phyloP scores from a whole-genome alignment of 2,888 invertebrate species.

The Drosophila multiciliata region DNA sequence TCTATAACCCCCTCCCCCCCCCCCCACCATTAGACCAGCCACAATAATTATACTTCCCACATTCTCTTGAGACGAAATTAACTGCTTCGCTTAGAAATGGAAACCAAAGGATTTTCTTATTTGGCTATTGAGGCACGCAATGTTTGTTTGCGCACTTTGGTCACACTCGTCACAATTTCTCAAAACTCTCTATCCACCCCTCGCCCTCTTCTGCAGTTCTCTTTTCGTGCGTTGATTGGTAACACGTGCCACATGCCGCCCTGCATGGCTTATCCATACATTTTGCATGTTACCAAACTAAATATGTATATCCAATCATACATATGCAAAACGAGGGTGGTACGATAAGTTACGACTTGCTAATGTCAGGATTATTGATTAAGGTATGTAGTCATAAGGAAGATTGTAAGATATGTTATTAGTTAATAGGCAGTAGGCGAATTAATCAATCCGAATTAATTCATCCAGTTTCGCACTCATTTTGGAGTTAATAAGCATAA shows the following conservation, averaged over 20 bases:
- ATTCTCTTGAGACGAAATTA: constrained; percentile 42
- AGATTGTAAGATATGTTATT: not conserved
- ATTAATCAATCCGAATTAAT: not conserved
- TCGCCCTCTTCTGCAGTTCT: constrained; percentile 1
- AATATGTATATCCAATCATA: constrained; percentile 34
- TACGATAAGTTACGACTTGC: not conserved
- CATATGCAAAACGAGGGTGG: constrained; percentile 29
- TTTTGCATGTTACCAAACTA: constrained; percentile 50
- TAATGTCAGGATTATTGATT: too few relatives aligned
- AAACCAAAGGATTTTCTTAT: constrained; percentile 59
- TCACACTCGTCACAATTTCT: constrained; percentile 27
- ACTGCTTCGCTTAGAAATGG: constrained; percentile 46
- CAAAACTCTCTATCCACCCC: not conserved
- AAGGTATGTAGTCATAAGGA: not conserved
- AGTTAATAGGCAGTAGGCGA: not conserved
- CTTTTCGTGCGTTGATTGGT: constrained; percentile 55
- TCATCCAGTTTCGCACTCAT: not conserved
- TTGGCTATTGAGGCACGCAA: constrained; percentile 39
- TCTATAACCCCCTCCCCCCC: too few relatives aligned
- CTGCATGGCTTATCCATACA: constrained; percentile 54
- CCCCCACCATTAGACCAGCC: not conserved
- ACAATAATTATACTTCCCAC: constrained; percentile 43
- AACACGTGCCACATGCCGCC: constrained; percentile 60
- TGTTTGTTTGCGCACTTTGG: constrained; percentile 45
- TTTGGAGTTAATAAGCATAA: too few relatives aligned